Percentiles rank a stretch among this genome's conserved stretches.
Evolutionary conservation across 2,888 invertebrate genomes (phyloP).

Genomic region (Mycalesis mineus): DNA sequence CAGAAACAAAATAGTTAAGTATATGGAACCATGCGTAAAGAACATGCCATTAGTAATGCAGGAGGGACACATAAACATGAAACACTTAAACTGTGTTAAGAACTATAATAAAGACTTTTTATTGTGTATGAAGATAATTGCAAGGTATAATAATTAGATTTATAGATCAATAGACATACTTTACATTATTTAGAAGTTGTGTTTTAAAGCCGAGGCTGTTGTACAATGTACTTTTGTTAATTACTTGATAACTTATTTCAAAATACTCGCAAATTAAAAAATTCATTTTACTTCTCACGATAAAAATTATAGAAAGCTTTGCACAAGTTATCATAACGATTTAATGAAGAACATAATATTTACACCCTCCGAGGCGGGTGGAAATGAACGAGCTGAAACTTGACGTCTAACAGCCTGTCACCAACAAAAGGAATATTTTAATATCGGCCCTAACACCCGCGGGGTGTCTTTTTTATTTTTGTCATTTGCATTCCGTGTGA

Average conservation of each 20-base stretch:
- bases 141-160: no score
- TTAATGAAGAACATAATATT: neutral
- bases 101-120: neutral
- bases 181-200: no score
- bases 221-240: no score
- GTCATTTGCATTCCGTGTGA: neutral
- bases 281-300: no score
- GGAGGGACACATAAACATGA: neutral
- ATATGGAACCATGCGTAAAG: slow-evolving; percentile 8
- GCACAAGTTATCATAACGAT: neutral
- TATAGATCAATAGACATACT: no score
- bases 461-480: slow-evolving; percentile 16
- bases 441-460: slow-evolving; percentile 22
- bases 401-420: slow-evolving; percentile 24
- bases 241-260: no score
- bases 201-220: no score
- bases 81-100: neutral
- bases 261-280: no score
- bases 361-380: neutral
- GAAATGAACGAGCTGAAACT: slow-evolving; percentile 17
- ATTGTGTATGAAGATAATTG: neutral
- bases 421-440: slow-evolving; percentile 27
- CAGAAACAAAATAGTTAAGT: slow-evolving; percentile 9
- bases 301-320: no score
- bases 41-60: neutral